A percentile compares a stretch with the other conserved stretches of the same genome.
phyloP scores from a whole-genome alignment of 2,797 vertebrate species.

The Astyanax mexicanus region DNA sequence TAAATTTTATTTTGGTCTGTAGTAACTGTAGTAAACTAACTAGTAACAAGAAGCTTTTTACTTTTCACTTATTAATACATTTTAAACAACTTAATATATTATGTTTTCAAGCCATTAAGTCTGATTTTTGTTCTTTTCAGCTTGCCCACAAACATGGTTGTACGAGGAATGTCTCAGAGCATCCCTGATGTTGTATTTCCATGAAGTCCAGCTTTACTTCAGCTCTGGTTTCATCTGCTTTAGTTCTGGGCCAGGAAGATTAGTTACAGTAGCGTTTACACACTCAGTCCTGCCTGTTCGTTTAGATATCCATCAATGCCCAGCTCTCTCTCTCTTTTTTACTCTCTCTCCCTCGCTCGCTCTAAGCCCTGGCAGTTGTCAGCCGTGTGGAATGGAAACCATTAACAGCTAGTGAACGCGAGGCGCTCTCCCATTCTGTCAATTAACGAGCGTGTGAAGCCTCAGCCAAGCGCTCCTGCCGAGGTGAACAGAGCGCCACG shows the following conservation, averaged over 20 bases:
- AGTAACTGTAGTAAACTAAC: too few relatives aligned
- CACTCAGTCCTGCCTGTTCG: not conserved
- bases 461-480: conserved; percentile 60
- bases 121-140: too few relatives aligned
- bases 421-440: conserved; percentile 63
- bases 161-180: too few relatives aligned
- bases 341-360: not conserved
- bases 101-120: too few relatives aligned
- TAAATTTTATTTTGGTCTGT: too few relatives aligned
- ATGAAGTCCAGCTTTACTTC: not conserved
- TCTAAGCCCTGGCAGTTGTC: conserved; percentile 32
- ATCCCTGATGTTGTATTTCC: too few relatives aligned
- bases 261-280: not conserved
- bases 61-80: too few relatives aligned
- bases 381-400: conserved; percentile 65
- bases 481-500: conserved; percentile 57
- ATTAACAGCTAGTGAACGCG: conserved; percentile 76
- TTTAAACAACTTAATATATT: too few relatives aligned
- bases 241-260: not conserved
- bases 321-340: not conserved
- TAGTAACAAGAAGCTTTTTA: too few relatives aligned
- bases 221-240: not conserved
- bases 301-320: conserved; percentile 13
- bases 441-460: conserved; percentile 64
- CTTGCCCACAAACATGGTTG: too few relatives aligned